Conservation (phyloP, 2,113 vertebrate species). For the Lonchura striata region DNA sequence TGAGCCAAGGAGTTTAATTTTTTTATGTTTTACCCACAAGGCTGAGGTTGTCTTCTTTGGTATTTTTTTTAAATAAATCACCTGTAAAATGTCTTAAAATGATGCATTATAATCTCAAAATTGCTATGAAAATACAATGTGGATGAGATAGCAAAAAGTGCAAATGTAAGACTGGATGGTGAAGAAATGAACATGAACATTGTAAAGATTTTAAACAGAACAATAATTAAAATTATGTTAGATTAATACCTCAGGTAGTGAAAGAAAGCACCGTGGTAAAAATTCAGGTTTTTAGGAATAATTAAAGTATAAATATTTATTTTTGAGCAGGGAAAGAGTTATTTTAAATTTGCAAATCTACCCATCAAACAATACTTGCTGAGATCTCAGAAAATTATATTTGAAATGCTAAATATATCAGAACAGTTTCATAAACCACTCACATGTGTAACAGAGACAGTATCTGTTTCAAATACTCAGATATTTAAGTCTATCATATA, state of each 20-base stretch:
- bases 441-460: background rate
- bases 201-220: background rate
- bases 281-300: background rate
- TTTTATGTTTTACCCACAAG: conserved; percentile 35
- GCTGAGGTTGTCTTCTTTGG: background rate
- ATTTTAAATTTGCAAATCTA: background rate
- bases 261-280: background rate
- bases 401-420: background rate
- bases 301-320: background rate
- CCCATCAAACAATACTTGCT: background rate
- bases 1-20: conserved; percentile 38
- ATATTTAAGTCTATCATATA: background rate
- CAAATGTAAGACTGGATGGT: background rate
- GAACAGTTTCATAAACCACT: background rate
- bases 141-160: background rate
- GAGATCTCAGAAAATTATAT: background rate
- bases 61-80: conserved; percentile 25
- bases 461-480: background rate
- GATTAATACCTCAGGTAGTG: background rate
- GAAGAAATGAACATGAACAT: background rate
- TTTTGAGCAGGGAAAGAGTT: background rate
- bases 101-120: background rate
- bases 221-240: background rate
- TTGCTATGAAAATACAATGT: background rate
- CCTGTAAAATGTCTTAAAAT: conserved; percentile 1